phyloP scores from a whole-genome alignment of 2,888 invertebrate species.

The Ormyrus pomaceus region DNA sequence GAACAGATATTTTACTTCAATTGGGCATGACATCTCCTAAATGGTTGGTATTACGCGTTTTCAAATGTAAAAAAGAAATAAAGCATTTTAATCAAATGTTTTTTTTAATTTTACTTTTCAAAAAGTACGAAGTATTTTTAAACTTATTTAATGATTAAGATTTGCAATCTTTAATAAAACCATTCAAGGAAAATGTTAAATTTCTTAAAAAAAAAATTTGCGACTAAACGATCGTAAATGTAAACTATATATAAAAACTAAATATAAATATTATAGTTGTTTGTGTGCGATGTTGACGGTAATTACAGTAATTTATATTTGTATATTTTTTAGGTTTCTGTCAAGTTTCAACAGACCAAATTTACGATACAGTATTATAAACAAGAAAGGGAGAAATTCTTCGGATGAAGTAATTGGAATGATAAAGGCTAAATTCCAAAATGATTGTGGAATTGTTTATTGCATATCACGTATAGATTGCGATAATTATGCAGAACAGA shows the following conservation, averaged over 20 bases:
- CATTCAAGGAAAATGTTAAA: too few relatives aligned
- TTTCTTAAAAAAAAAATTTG: too few relatives aligned
- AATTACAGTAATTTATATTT: too few relatives aligned
- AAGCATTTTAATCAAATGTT: too few relatives aligned
- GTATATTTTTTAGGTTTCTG: constrained; percentile 81
- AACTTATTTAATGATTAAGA: neutral
- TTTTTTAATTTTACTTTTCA: too few relatives aligned
- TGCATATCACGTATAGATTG: constrained; percentile 95
- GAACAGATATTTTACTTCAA: constrained; percentile 92
- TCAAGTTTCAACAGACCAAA: constrained; percentile 97
- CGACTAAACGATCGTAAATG: neutral
- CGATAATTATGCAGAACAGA: constrained; percentile 84
- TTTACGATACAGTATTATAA: constrained; percentile 88
- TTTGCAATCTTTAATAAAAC: too few relatives aligned
- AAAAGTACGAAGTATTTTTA: neutral
- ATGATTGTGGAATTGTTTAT: constrained; percentile 94
- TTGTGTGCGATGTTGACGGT: too few relatives aligned
- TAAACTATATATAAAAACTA: neutral
- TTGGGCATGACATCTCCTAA: constrained; percentile 86
- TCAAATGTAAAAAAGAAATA: too few relatives aligned
- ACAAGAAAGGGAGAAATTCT: constrained; percentile 86
- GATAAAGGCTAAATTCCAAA: constrained; percentile 83
- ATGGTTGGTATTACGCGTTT: constrained; percentile 76
- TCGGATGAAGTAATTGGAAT: constrained; percentile 84
- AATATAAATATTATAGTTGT: neutral